Evolutionary conservation across 1,140 invertebrate species (phyloP).

Genomic region (Sitobion miscanthi): DNA sequence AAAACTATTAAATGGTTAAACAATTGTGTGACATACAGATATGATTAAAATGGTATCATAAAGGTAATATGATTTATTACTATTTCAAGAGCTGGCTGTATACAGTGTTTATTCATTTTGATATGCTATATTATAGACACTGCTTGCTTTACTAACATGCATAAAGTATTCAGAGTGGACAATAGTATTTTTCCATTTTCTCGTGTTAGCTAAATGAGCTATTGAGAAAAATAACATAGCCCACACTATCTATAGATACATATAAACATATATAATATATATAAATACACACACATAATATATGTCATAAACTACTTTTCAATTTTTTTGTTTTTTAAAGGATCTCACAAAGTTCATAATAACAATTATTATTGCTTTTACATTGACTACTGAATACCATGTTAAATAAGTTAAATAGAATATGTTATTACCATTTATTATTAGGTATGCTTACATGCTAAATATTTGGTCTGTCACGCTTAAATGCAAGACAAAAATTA

Average conservation of each 20-base stretch:
- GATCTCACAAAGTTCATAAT: constrained; percentile 24
- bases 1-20: not conserved
- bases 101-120: not conserved
- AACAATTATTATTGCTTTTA: constrained; percentile 56
- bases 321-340: not conserved
- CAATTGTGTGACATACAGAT: constrained; percentile 14
- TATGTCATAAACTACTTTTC: not conserved
- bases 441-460: constrained; percentile 50
- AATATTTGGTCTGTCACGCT: constrained; percentile 55
- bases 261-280: not conserved
- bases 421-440: constrained; percentile 47
- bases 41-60: constrained; percentile 1
- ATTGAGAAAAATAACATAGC: not conserved
- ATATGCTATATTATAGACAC: constrained; percentile 28
- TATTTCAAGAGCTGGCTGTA: not conserved
- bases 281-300: not conserved
- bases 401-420: constrained; percentile 47
- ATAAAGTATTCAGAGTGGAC: not conserved
- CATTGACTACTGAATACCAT: constrained; percentile 50
- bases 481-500: constrained; percentile 55
- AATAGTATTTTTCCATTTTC: not conserved
- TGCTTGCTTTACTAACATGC: not conserved
- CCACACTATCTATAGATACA: not conserved
- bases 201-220: not conserved
- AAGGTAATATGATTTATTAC: constrained; percentile 1